phyloP scores from a whole-genome alignment of 2,113 vertebrate genomes.

The Hiodon tergisus region DNA sequence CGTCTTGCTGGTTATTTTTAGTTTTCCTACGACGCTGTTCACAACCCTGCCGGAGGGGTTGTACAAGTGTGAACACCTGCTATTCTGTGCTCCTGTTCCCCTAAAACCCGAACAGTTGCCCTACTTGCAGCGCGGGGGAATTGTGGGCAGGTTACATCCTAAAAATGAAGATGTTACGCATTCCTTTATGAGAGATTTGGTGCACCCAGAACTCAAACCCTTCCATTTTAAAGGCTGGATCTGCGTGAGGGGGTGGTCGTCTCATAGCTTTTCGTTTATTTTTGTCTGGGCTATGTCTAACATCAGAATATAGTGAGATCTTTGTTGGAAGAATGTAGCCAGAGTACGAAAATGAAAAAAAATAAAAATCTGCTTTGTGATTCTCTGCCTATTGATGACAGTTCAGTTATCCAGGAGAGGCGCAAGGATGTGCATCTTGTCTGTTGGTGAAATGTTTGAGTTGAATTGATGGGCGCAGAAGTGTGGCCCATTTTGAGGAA shows the following conservation, averaged over 20 bases:
- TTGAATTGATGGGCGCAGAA: background rate
- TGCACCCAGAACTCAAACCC: background rate
- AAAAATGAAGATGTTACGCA: background rate
- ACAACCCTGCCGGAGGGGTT: background rate
- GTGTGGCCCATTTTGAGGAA: background rate
- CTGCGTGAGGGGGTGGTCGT: background rate
- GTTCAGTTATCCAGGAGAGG: too few species aligned
- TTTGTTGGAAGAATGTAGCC: too few species aligned
- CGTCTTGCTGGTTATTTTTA: too few species aligned
- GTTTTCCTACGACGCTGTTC: too few species aligned
- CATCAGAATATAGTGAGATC: too few species aligned
- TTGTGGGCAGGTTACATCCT: background rate
- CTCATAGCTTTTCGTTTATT: background rate
- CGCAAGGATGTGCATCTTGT: too few species aligned
- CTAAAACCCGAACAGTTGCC: background rate
- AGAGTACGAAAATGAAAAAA: too few species aligned
- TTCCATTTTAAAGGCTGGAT: background rate
- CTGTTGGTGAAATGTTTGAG: too few species aligned
- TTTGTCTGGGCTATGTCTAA: too few species aligned
- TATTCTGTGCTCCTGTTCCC: background rate
- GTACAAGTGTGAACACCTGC: background rate
- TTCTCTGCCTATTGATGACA: too few species aligned
- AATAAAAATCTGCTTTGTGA: too few species aligned
- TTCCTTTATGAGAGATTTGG: background rate
- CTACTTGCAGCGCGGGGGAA: constrained; percentile 2